Evolutionary conservation across 2,888 invertebrate genomes (phyloP).

Genomic region (Melanostoma scalare): DNA sequence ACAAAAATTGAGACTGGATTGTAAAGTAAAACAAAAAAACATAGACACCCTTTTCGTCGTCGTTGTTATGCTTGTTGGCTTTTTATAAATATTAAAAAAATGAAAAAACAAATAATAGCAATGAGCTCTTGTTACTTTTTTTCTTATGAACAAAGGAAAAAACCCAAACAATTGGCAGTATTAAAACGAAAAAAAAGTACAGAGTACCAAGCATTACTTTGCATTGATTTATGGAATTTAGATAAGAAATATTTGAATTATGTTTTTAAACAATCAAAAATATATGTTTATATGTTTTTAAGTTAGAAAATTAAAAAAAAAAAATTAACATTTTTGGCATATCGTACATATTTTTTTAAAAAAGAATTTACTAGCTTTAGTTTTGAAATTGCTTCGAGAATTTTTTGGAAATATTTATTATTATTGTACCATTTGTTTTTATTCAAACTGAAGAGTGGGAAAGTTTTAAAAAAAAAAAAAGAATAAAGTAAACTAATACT

Average conservation of each 20-base stretch:
- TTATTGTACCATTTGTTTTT: not conserved
- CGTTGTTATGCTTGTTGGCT: slow-evolving; percentile 50
- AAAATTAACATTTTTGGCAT: slow-evolving; percentile 21
- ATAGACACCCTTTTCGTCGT: slow-evolving; percentile 18
- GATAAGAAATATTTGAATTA: too few species aligned
- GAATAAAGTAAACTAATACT: slow-evolving; percentile 4
- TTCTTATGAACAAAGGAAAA: slow-evolving; percentile 15
- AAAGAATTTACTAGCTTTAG: not conserved
- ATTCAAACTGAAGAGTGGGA: not conserved
- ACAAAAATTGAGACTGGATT: slow-evolving; percentile 69
- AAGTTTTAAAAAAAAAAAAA: slow-evolving; percentile 14
- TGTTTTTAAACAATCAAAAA: too few species aligned
- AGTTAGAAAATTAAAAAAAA: slow-evolving; percentile 6
- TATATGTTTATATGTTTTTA: too few species aligned
- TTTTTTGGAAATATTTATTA: slow-evolving; percentile 21
- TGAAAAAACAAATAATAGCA: slow-evolving; percentile 5
- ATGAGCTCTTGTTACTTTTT: slow-evolving; percentile 37
- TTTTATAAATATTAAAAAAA: slow-evolving; percentile 15
- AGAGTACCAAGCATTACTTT: slow-evolving; percentile 9
- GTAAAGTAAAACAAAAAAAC: slow-evolving; percentile 54
- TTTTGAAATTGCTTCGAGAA: not conserved
- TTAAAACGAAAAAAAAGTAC: slow-evolving; percentile 42
- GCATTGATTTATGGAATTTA: not conserved
- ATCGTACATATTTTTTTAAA: slow-evolving; percentile 28
- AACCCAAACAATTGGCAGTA: slow-evolving; percentile 60